Conservation (phyloP, 2,797 vertebrate genomes). For the Chaenodraco wilsoni region DNA sequence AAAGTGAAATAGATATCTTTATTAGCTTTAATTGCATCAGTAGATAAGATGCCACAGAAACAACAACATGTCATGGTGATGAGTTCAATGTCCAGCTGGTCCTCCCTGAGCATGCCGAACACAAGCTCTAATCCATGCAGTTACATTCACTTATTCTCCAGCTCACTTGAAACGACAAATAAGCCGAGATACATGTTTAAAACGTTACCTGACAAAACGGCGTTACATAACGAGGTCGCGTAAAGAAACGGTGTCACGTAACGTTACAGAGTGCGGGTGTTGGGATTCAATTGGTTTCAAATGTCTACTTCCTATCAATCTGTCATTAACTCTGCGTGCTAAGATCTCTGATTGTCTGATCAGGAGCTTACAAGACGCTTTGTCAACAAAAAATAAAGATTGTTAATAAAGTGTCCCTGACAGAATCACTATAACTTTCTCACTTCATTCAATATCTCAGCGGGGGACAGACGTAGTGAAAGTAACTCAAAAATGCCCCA, state of each 20-base stretch:
- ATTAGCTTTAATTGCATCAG: slow-evolving; percentile 57
- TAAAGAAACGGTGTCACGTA: no score
- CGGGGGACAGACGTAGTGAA: neutral
- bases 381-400: no score
- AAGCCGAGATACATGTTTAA: no score
- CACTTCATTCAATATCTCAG: neutral
- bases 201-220: no score
- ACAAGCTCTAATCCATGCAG: slow-evolving; percentile 62
- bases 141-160: slow-evolving; percentile 30
- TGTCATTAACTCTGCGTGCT: neutral
- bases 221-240: no score
- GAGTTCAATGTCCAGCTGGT: slow-evolving; percentile 29
- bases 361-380: slow-evolving; percentile 13
- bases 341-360: slow-evolving; percentile 43
- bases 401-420: neutral
- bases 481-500: neutral
- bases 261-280: slow-evolving; percentile 9
- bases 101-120: slow-evolving; percentile 66
- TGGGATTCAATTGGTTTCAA: no score
- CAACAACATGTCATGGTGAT: neutral
- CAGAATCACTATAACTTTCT: neutral
- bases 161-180: no score
- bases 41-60: slow-evolving; percentile 37
- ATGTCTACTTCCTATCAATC: neutral
- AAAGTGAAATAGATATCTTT: slow-evolving; percentile 61